A percentile compares a stretch with the other conserved stretches of the same genome.
Evolutionary conservation across 2,797 vertebrate genomes (phyloP).

Genomic region (Pangasius macronema): DNA sequence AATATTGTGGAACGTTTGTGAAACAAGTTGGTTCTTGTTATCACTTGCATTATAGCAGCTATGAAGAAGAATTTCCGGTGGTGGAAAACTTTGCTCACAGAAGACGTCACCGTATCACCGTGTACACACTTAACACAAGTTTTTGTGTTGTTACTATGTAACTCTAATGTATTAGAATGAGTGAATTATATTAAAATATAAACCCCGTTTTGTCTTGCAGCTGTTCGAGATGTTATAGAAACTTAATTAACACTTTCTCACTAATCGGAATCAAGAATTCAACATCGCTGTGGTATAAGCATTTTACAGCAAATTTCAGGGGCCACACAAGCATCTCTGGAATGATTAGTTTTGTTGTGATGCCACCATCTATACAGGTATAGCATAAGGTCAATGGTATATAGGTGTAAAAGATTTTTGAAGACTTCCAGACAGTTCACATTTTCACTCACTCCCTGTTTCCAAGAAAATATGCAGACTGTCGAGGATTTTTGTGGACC

Average conservation of each 20-base stretch:
- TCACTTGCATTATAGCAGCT: background rate
- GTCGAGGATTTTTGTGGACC: background rate
- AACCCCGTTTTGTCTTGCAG: background rate
- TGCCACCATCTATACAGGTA: too few species aligned
- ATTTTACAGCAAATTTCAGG: background rate
- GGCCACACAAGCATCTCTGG: background rate
- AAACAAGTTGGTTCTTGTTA: background rate
- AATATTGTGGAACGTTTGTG: background rate
- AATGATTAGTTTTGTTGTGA: background rate
- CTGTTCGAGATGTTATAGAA: background rate
- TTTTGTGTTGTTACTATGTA: background rate
- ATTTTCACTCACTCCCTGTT: background rate
- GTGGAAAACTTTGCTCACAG: too few species aligned
- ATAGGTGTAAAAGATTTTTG: background rate
- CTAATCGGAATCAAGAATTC: background rate
- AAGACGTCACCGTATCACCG: background rate
- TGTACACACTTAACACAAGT: background rate
- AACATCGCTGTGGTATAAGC: background rate
- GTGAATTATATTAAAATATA: background rate
- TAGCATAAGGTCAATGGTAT: background rate
- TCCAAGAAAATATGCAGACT: background rate
- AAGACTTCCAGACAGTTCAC: background rate
- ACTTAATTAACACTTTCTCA: background rate
- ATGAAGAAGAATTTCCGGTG: background rate
- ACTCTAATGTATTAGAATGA: background rate